These are phyloP conservation scores for Lepus europaeus DNA, from an alignment of 2,113 vertebrate species.

Conservation along the genomic window DNA sequence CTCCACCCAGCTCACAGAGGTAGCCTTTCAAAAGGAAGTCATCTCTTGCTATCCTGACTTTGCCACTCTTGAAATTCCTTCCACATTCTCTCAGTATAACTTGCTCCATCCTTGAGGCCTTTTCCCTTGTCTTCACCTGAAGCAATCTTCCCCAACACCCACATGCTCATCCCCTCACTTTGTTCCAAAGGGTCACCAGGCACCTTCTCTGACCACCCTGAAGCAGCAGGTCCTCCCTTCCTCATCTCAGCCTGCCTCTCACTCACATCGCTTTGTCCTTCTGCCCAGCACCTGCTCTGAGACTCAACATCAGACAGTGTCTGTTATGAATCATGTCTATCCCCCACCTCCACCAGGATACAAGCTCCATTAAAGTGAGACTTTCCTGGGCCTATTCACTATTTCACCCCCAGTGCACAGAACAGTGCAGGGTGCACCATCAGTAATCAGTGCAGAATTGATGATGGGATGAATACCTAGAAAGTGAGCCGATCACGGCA, in stretches of 20 bases:
- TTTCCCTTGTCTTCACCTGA: background rate
- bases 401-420: background rate
- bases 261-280: background rate
- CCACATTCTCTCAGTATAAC: background rate
- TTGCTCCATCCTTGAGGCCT: background rate
- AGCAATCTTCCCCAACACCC: background rate
- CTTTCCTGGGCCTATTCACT: background rate
- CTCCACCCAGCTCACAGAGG: background rate
- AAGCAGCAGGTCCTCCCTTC: too few species aligned
- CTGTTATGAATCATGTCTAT: background rate
- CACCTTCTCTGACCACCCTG: background rate
- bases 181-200: too few species aligned
- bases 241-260: background rate
- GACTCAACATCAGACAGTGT: background rate
- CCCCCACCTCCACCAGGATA: too few species aligned
- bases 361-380: background rate
- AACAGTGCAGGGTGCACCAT: background rate
- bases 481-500: background rate
- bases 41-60: background rate
- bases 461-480: background rate
- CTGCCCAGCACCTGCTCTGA: background rate
- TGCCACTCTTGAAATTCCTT: background rate
- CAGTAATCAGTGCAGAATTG: background rate
- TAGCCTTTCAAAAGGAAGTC: background rate
- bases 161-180: background rate